A percentile compares a stretch with the other conserved stretches of the same genome.
phyloP scores from a whole-genome alignment of 1,140 invertebrate genomes.

The Drosophila persimilis region DNA sequence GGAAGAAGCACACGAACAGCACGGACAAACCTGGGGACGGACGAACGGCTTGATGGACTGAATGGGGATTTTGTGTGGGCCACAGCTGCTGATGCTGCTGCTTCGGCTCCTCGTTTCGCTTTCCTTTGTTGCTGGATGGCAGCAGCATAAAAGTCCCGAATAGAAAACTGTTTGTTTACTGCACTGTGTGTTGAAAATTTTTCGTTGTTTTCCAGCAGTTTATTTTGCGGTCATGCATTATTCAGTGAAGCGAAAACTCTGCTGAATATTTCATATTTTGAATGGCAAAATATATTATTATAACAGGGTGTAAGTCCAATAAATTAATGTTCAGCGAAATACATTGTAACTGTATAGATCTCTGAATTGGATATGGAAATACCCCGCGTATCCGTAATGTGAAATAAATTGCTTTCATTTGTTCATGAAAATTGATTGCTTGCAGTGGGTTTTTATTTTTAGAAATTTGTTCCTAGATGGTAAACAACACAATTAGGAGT shows the following conservation, averaged over 20 bases:
- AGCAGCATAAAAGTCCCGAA: constrained; percentile 39
- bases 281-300: constrained; percentile 40
- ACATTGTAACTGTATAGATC: constrained; percentile 22
- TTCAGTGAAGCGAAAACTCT: constrained; percentile 39
- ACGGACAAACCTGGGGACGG: constrained; percentile 2
- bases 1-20: constrained; percentile 36
- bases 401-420: constrained; percentile 36
- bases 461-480: background rate
- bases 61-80: constrained; percentile 1
- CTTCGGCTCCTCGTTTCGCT: too few relatives aligned
- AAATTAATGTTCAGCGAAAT: constrained; percentile 8
- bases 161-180: constrained; percentile 53
- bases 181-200: constrained; percentile 46
- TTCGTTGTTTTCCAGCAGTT: constrained; percentile 23
- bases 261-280: constrained; percentile 56
- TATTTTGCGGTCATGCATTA: constrained; percentile 54
- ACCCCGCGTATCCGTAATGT: constrained; percentile 39
- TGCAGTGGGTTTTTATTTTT: too few relatives aligned
- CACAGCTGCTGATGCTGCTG: too few relatives aligned
- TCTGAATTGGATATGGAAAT: background rate
- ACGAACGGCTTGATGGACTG: constrained; percentile 13
- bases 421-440: background rate
- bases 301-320: constrained; percentile 13
- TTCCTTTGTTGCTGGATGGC: background rate
- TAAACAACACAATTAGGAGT: too few relatives aligned